Base-by-base conservation (phyloP, 1,140 invertebrate species). In the Pectinophora gossypiella region DNA sequence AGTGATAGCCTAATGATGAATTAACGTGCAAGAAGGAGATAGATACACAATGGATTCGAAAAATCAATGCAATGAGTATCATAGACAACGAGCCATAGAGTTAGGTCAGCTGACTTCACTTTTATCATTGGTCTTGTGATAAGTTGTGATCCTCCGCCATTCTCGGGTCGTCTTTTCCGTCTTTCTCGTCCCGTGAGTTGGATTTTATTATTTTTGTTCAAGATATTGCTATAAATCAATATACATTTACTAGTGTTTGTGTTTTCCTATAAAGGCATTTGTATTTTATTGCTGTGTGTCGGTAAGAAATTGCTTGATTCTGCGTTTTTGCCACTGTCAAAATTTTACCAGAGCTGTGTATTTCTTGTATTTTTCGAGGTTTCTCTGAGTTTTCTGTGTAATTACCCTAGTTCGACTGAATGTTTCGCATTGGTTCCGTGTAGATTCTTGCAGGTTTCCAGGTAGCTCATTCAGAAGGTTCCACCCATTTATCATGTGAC, bases 101-200 rank as follows among this genome's bases (percentile, higher is more conserved):
- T 58, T 55, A 69, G 66, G 86, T 87, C 85, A 88, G 85, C 85
- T 88, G 85, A 88, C 85, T 86, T 71, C 64, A 78, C 51, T 85
- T 85, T 85, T 85, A 88, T 87, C 86, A 80, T 76, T 76, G 79
- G 85, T 87, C 85, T 88, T 88, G 85, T 88, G 85, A 88, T 87
- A 86, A 82, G 75, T 85, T 75, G 74, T 75, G 62, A 64, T 76
- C 59, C 76, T 83, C 85, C 86, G 84, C 86, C 86, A 88, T 88
- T 88, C 86, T 83, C 70, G 68, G 78, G 72, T 79, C 74, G 82
- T 71, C 76, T 86, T 83, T 83, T 82, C 78, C 72, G 74, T 79
- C 83, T 80, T 76, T 77, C 68, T 74, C 72, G 72, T 83, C 82
- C 65, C 61, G 83, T 85, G 80, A 85, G 78, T 84, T 77, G 53